Conservation (phyloP, 2,113 vertebrate genomes). For the Neomonachus schauinslandi region DNA sequence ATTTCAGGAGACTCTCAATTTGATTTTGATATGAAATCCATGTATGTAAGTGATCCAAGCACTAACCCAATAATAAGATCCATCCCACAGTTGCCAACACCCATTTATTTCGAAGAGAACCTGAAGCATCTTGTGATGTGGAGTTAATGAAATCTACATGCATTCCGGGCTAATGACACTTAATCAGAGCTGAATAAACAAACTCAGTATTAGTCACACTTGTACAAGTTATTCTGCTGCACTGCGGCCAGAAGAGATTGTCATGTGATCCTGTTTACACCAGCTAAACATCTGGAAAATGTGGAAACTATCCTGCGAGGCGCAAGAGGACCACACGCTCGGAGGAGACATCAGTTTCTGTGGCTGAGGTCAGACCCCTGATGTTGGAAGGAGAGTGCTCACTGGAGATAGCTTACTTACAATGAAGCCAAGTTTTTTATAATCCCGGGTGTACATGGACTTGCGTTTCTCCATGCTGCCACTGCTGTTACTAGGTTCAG, state of each 20-base stretch:
- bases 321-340: slow-evolving; percentile 69
- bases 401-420: slow-evolving; percentile 87
- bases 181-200: slow-evolving; percentile 69
- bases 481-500: slow-evolving; percentile 94
- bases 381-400: background rate
- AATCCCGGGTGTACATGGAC: slow-evolving; percentile 99
- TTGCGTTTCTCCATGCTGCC: slow-evolving; percentile 98
- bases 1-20: background rate
- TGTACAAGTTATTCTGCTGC: slow-evolving; percentile 68
- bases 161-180: background rate
- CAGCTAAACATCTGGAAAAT: slow-evolving; percentile 74
- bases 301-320: slow-evolving; percentile 59
- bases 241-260: slow-evolving; percentile 54
- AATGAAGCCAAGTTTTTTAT: slow-evolving; percentile 99
- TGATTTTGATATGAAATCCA: background rate
- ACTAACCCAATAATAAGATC: background rate
- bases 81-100: background rate
- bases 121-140: background rate
- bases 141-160: background rate
- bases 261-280: slow-evolving; percentile 63
- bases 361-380: slow-evolving; percentile 25
- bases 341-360: background rate
- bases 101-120: background rate
- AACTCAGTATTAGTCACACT: slow-evolving; percentile 71
- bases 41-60: background rate